These are phyloP conservation scores for Lampris incognitus DNA, from an alignment of 2,113 vertebrate species.

Conservation along the genomic window DNA sequence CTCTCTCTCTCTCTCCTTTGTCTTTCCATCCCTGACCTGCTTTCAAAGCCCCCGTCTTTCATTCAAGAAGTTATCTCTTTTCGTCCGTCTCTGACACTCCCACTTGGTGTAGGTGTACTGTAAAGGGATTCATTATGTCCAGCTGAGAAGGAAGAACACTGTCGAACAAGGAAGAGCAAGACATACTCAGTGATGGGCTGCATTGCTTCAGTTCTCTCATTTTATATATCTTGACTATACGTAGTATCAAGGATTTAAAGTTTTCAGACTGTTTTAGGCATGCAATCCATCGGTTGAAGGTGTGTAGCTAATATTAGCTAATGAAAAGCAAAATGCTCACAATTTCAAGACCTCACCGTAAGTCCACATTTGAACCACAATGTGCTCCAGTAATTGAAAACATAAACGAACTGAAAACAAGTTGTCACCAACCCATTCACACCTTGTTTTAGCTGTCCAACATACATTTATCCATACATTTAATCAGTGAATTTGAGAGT, in stretches of 20 bases:
- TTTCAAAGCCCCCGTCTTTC: conserved; percentile 47
- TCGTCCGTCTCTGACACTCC: conserved; percentile 61
- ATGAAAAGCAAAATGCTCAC: conserved; percentile 39
- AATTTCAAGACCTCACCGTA: conserved; percentile 13
- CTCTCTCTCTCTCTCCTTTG: conserved; percentile 41
- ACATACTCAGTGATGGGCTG: neutral
- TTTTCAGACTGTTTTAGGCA: too few species aligned
- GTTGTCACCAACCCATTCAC: too few species aligned
- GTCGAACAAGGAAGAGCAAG: conserved; percentile 44
- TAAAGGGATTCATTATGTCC: conserved; percentile 41
- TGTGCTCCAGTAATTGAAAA: too few species aligned
- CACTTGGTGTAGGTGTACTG: conserved; percentile 62
- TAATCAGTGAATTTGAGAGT: conserved; percentile 2
- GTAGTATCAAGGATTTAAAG: too few species aligned
- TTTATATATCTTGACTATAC: neutral
- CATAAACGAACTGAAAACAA: too few species aligned
- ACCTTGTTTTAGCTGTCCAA: conserved; percentile 9
- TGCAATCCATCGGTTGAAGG: too few species aligned
- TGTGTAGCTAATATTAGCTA: conserved; percentile 11
- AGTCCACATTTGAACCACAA: too few species aligned
- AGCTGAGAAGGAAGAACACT: conserved; percentile 6
- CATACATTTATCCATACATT: conserved; percentile 13
- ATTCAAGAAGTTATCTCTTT: conserved; percentile 53
- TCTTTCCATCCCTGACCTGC: conserved; percentile 59
- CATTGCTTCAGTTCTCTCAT: conserved; percentile 3